Evolutionary conservation across 2,797 vertebrate species (phyloP).

Genomic region (Cyclopterus lumpus): DNA sequence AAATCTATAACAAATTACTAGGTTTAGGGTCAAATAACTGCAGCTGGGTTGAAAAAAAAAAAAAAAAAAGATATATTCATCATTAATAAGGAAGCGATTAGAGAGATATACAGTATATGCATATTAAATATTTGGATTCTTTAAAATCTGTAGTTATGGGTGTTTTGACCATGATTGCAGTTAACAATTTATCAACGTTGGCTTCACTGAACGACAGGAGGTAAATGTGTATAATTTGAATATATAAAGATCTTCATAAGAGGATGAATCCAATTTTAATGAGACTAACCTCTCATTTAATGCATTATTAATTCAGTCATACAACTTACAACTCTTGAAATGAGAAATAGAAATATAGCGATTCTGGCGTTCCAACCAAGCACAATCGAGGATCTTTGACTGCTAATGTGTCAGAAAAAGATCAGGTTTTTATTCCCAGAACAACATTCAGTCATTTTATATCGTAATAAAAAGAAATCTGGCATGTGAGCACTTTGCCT

Average conservation of each 20-base stretch:
- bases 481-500: not conserved
- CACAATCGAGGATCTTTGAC: not conserved
- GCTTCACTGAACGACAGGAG: not conserved
- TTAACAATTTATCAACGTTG: not conserved
- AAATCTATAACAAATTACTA: not conserved
- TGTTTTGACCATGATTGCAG: not conserved
- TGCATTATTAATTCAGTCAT: not conserved
- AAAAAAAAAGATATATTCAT: not conserved
- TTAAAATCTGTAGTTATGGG: not conserved
- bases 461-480: not conserved
- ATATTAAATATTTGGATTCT: not conserved
- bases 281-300: not conserved
- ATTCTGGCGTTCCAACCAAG: not conserved
- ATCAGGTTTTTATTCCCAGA: not conserved
- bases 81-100: conserved; percentile 1
- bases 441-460: not conserved
- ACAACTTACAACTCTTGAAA: conserved; percentile 1
- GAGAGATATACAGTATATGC: not conserved
- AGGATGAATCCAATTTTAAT: not conserved
- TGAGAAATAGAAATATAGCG: not conserved
- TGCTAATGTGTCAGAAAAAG: not conserved
- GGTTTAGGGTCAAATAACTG: not conserved
- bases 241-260: not conserved
- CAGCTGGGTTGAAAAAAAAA: not conserved
- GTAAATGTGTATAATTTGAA: not conserved